Percentiles rank a stretch among this genome's conserved stretches.
Conservation (phyloP, 2,113 vertebrate genomes). For the Chamaea fasciata region DNA sequence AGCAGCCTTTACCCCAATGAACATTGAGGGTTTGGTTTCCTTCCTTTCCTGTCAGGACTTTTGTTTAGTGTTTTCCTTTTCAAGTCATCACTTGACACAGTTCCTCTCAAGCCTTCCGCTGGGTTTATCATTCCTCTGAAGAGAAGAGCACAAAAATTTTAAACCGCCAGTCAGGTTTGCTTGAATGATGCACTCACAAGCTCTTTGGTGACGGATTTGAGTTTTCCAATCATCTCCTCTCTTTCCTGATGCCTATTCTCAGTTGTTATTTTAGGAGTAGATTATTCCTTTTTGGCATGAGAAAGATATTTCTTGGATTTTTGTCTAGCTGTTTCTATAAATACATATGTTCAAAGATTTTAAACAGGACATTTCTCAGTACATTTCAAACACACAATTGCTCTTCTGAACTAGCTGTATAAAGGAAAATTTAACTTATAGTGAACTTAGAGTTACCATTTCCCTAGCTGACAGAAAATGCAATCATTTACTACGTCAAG, state of each 20-base stretch:
- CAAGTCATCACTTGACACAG: neutral
- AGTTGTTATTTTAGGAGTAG: neutral
- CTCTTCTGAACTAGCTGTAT: neutral
- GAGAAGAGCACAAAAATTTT: neutral
- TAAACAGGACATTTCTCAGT: neutral
- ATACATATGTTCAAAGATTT: neutral
- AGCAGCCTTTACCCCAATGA: neutral
- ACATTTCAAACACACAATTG: neutral
- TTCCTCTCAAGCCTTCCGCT: neutral
- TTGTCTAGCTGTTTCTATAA: neutral
- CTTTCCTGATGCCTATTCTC: neutral
- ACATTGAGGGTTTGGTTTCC: neutral
- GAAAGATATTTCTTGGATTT: neutral
- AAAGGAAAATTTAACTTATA: neutral
- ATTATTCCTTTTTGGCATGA: neutral
- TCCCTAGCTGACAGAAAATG: neutral
- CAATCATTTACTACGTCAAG: neutral
- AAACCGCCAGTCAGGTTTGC: neutral
- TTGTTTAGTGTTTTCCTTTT: neutral
- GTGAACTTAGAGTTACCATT: neutral
- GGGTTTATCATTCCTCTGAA: neutral
- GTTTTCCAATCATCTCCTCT: neutral
- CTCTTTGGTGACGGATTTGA: neutral
- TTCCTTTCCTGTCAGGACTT: neutral
- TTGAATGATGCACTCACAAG: neutral